Conservation (phyloP, 2,797 vertebrate species). For the Sciurus vulgaris region DNA sequence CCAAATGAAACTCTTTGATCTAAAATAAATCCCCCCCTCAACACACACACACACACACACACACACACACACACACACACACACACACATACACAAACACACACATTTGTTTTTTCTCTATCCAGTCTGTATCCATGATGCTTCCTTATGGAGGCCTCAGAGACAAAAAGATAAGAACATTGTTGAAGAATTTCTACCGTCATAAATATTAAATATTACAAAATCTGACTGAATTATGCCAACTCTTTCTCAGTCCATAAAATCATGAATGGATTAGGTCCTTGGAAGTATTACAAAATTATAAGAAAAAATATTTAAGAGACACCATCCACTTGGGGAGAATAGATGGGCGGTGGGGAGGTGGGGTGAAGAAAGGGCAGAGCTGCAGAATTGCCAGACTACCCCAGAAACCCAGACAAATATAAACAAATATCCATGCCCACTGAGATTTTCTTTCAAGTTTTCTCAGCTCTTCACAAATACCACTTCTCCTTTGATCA, state of each 20-base stretch:
- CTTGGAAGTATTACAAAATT: background rate
- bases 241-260: background rate
- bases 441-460: conserved; percentile 79
- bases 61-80: background rate
- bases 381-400: background rate
- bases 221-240: background rate
- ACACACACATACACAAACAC: background rate
- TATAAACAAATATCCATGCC: conserved; percentile 79
- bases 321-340: background rate
- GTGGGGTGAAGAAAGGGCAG: background rate
- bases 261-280: background rate
- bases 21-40: conserved; percentile 19
- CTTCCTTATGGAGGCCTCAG: conserved; percentile 45
- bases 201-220: background rate
- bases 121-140: background rate
- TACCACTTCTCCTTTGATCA: conserved; percentile 83
- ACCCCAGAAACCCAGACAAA: conserved; percentile 32
- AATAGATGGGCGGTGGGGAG: background rate
- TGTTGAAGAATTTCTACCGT: background rate
- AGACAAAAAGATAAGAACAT: conserved; percentile 54
- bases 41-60: background rate
- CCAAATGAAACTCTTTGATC: conserved; percentile 82
- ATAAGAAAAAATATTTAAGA: background rate
- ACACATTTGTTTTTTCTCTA: conserved; percentile 65
- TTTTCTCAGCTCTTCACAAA: conserved; percentile 82